Base-by-base conservation (phyloP, 2,113 vertebrate species). In the Cnemophilus loriae region DNA sequence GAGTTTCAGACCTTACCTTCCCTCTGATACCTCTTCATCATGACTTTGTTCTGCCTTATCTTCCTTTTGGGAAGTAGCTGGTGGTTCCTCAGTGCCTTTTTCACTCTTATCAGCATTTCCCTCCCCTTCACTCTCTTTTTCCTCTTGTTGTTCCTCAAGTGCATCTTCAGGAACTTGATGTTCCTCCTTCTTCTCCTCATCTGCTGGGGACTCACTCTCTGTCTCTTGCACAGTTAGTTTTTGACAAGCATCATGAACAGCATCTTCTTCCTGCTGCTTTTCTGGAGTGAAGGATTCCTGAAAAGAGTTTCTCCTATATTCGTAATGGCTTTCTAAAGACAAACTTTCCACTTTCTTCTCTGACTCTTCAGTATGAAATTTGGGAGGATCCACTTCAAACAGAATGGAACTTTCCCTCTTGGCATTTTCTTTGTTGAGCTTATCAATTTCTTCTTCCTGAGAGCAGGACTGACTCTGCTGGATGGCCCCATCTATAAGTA, bases 381-480 rank as follows among this genome's bases (percentile, higher is more conserved):
- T 61, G 19, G 60, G 32, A 47, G 82, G 42, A 93, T 69, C 92
- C 42, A 53, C 93, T 32, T 93, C 93, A 86, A 87, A 77, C 30
- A 90, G 74, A 88, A 96, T 80, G 3, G 88, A 46, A 26, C 80
- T 97, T 82, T 97, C 98, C 90, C 96, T 97, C 91, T 98, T 97
- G 0, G 94, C 35, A 97, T 99, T 99, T 97, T 99, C 98, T 91
- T 98, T 93, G 97, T 99, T 99, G 94, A 98, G 98, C 57, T 98
- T 97, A 79, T 98, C 97, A 78, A 99, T 89, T 37, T 98, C 97
- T 87, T 96, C 93, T 92, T 97, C 93, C 69, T 98, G 97, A 44
- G 97, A 96, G 61, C 64, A 96, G 13, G 96, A 95, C 39, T 98
- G 98, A 50, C 96, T 98, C 90, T 97, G 98, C 73, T 98, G 91